Conservation (phyloP, 2,888 invertebrate species). For the Xestia ashworthii region DNA sequence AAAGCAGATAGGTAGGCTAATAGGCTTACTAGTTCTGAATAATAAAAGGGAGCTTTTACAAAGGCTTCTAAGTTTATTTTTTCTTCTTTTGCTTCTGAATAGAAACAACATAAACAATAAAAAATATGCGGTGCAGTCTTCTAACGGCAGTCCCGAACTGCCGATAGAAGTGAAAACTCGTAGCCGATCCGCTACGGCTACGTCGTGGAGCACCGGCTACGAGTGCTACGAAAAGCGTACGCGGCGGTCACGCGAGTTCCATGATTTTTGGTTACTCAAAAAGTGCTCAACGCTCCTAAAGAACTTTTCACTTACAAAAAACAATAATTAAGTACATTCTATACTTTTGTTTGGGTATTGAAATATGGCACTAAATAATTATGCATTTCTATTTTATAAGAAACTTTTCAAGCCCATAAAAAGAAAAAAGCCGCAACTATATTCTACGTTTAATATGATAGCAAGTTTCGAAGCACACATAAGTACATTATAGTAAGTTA, state of each 20-base stretch:
- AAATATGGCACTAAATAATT: constrained; percentile 7
- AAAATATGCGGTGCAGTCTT: too few species aligned
- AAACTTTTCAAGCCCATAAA: not conserved
- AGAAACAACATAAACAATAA: not conserved
- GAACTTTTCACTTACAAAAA: not conserved
- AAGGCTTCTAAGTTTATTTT: not conserved
- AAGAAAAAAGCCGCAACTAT: constrained; percentile 15
- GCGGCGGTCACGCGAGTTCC: too few species aligned
- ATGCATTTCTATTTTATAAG: constrained; percentile 18
- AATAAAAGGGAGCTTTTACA: constrained; percentile 5
- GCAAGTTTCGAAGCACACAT: constrained; percentile 41
- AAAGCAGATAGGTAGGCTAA: not conserved
- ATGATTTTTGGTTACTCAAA: too few species aligned
- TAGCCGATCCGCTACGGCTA: too few species aligned
- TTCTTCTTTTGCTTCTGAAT: constrained; percentile 7
- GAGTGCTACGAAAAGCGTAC: too few species aligned
- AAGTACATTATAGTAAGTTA: constrained; percentile 69
- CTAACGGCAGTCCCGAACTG: too few species aligned
- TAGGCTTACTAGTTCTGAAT: not conserved
- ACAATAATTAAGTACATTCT: constrained; percentile 3
- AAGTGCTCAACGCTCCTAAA: too few species aligned
- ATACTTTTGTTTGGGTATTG: constrained; percentile 20
- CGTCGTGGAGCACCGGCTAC: too few species aligned
- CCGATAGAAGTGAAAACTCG: too few species aligned
- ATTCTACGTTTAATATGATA: constrained; percentile 29